A percentile compares a stretch with the other conserved stretches of the same genome.
These are phyloP conservation scores for Drosophila helvetica DNA, from an alignment of 2,888 invertebrate genomes.

Conservation along the genomic window DNA sequence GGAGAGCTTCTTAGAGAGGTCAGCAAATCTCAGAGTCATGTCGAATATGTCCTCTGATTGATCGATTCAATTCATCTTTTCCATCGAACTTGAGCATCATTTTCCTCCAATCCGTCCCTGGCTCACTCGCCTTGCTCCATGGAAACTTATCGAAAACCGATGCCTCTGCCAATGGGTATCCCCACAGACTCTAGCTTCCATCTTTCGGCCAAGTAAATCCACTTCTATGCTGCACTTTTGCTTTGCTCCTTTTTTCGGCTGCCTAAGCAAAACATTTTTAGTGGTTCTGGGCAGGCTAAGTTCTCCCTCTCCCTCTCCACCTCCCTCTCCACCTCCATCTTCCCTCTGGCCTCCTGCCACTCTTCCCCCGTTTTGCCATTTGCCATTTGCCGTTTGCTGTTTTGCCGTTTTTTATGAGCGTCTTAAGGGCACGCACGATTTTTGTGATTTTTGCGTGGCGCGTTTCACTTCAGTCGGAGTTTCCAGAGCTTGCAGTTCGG, in stretches of 20 bases:
- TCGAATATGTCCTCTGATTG: too few species aligned
- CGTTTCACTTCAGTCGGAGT: constrained; percentile 58
- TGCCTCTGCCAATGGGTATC: background rate
- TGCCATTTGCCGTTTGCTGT: constrained; percentile 48
- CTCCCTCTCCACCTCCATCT: background rate
- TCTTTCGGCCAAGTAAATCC: background rate
- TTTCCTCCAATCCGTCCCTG: too few species aligned
- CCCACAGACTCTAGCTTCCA: background rate
- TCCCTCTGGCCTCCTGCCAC: constrained; percentile 11
- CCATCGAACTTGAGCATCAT: too few species aligned
- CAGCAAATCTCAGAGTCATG: too few species aligned
- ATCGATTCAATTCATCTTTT: too few species aligned
- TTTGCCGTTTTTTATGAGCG: constrained; percentile 77
- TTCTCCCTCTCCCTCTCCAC: background rate
- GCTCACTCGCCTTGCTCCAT: too few species aligned
- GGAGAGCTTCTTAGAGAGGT: too few species aligned
- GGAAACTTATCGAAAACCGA: too few species aligned
- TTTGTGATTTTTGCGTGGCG: constrained; percentile 77
- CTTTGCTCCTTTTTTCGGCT: constrained; percentile 33
- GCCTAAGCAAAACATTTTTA: constrained; percentile 64
- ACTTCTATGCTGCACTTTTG: constrained; percentile 13
- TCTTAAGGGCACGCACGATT: constrained; percentile 80
- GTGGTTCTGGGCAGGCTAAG: constrained; percentile 57
- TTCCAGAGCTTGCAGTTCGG: background rate
- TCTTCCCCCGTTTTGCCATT: constrained; percentile 1